Evolutionary conservation across 2,113 vertebrate species (phyloP), one percentile per base, ranked within the genome.

Genomic region (Microcebus jonahi): DNA sequence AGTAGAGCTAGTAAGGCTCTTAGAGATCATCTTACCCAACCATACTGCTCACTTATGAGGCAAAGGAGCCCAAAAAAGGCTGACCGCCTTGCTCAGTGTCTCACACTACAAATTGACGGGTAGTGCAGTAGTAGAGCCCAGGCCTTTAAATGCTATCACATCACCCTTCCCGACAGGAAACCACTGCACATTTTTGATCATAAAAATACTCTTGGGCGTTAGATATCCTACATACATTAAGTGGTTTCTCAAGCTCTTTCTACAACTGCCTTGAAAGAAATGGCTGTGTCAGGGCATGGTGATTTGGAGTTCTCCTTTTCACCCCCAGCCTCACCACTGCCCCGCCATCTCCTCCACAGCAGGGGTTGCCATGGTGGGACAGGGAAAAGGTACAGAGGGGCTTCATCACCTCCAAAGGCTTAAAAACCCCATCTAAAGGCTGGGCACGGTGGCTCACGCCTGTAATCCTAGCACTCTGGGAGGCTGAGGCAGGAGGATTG

Each of bases 231-330:
- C 55, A 83, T 31, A 87, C 45, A 84, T 88, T 79, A 86, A 93
- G 31, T 91, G 59, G 50, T 76, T 91, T 93, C 76, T 67, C 48
- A 79, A 93, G 29, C 59, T 95, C 88, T 97, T 82, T 90, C 80
- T 81, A 89, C 71, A 94, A 92, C 29, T 90, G 90, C 59, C 57
- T 90, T 92, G 84, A 93, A 95, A 77, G 57, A 73, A 90, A 90
- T 25, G 23, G 36, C 86, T 88, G 13, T 93, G 91, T 85, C 13
- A 63, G 75, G 48, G 76, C 29, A 31, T 15, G 50, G 8, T 50
- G 48, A 57, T 9, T 57, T 50, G 65, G 42, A 53, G 27, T 42
- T 85, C 81, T 36, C 27, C 39, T n/a, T 75, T 67, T 68, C 29
- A 67, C 42, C 10, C 27, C 67, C 42, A 31, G 50, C 25, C 68